A percentile compares a stretch with the other conserved stretches of the same genome.
Conservation (phyloP, 2,797 vertebrate genomes). For the Hylomyscus alleni region DNA sequence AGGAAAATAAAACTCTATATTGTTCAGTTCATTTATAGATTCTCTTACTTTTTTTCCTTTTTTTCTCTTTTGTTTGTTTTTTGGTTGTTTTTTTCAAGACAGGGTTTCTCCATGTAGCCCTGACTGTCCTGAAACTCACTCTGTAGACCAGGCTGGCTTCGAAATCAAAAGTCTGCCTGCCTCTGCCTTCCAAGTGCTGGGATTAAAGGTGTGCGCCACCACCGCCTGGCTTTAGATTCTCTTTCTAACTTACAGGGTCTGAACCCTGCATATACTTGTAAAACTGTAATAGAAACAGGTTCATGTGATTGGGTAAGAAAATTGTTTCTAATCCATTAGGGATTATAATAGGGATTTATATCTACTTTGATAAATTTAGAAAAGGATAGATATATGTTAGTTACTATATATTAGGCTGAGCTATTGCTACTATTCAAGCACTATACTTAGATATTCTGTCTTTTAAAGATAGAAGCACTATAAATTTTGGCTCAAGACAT, state of each 20-base stretch:
- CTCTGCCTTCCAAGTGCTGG: no score
- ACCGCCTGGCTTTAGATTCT: no score
- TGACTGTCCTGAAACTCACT: no score
- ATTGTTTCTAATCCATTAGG: not conserved
- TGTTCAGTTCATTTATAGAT: not conserved
- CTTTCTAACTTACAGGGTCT: not conserved
- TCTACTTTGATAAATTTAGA: not conserved
- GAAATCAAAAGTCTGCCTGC: no score
- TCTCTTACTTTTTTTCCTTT: no score
- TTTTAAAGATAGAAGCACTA: not conserved
- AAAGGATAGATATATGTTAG: not conserved
- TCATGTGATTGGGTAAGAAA: not conserved
- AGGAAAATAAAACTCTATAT: not conserved
- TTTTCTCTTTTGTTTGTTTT: no score
- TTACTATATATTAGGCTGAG: conserved; percentile 17
- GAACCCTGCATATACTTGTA: not conserved
- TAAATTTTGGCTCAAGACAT: not conserved
- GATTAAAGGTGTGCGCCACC: no score
- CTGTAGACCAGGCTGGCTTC: no score
- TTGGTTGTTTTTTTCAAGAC: no score
- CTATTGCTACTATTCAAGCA: not conserved
- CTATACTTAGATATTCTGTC: not conserved
- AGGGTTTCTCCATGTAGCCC: no score
- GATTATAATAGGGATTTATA: not conserved
- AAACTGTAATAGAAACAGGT: not conserved